A percentile compares a stretch with the other conserved stretches of the same genome.
Conservation (phyloP, 2,797 vertebrate genomes). For the Tragopan temminckii region DNA sequence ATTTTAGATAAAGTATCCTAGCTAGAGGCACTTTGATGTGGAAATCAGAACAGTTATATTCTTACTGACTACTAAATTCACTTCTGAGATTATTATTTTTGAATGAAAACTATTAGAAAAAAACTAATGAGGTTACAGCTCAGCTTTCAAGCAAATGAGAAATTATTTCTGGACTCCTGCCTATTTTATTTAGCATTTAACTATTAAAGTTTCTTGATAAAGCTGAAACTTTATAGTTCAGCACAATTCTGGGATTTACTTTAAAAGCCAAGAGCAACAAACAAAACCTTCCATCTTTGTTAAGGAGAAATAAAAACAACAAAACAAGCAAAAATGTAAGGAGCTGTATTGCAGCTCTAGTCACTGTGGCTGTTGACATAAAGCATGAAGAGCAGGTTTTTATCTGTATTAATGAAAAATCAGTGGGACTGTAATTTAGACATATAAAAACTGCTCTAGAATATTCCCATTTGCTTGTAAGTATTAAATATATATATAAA, state of each 20-base stretch:
- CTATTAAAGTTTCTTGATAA: neutral
- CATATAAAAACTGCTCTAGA: neutral
- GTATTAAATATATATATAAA: no score
- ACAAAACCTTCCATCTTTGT: neutral
- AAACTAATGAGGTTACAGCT: neutral
- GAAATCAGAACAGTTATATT: conserved; percentile 24
- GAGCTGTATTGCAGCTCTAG: neutral
- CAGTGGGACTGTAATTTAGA: neutral
- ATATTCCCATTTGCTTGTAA: neutral
- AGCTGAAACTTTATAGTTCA: neutral
- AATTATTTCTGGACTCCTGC: neutral
- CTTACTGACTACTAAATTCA: neutral
- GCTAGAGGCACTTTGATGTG: conserved; percentile 41
- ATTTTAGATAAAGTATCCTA: conserved; percentile 17
- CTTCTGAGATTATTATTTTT: conserved; percentile 10
- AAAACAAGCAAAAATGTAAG: neutral
- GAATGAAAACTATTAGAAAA: neutral
- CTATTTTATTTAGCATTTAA: neutral
- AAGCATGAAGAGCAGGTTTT: neutral
- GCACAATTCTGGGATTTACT: neutral
- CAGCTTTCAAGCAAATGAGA: neutral
- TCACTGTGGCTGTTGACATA: neutral
- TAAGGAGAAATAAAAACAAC: neutral
- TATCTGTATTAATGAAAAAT: neutral
- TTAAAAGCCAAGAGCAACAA: neutral